phyloP scores from a whole-genome alignment of 1,140 invertebrate genomes.

The Microplitis demolitor region DNA sequence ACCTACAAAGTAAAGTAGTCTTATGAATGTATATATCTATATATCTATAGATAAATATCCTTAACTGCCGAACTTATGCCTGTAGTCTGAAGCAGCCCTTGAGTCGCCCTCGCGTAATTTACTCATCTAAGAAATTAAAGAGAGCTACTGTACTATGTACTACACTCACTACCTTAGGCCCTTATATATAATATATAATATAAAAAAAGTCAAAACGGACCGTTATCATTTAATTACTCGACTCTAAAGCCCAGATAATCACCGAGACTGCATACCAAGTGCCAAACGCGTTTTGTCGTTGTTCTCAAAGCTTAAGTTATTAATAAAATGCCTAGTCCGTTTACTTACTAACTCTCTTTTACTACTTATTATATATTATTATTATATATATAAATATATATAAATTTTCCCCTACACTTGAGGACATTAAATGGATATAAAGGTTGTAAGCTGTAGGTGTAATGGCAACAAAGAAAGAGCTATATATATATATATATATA shows the following conservation, averaged over 20 bases:
- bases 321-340: slow-evolving; percentile 49
- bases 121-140: neutral
- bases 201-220: slow-evolving; percentile 29
- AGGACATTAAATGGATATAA: no score
- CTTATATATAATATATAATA: slow-evolving; percentile 20
- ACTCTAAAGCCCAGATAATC: slow-evolving; percentile 46
- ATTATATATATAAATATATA: neutral
- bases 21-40: neutral
- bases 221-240: slow-evolving; percentile 52
- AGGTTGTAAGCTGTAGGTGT: no score
- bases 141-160: neutral
- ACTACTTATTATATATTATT: neutral
- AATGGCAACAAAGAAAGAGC: no score
- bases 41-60: neutral
- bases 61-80: slow-evolving; percentile 22
- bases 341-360: neutral
- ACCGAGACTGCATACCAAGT: slow-evolving; percentile 42
- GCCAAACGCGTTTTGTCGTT: slow-evolving; percentile 34
- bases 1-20: neutral
- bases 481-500: neutral
- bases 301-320: slow-evolving; percentile 52
- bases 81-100: neutral
- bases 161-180: neutral
- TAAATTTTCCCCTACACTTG: no score
- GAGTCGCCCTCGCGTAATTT: slow-evolving; percentile 16